Evolutionary conservation across 2,888 invertebrate genomes (phyloP).

Genomic region (Xestia ashworthii): DNA sequence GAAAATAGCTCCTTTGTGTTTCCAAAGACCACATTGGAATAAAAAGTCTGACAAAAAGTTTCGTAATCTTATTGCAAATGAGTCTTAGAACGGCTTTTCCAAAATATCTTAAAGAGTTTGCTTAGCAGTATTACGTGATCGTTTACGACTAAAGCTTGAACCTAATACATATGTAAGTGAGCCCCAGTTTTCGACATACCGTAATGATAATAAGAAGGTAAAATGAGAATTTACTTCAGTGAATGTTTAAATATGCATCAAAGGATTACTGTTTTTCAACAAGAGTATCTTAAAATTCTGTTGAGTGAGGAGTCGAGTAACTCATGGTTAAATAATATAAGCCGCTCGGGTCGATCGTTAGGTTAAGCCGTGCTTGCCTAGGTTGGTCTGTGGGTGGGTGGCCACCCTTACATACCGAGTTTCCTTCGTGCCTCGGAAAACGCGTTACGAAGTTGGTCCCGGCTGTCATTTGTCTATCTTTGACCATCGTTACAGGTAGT

Average conservation of each 20-base stretch:
- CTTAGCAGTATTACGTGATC: conserved; percentile 14
- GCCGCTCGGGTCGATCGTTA: too few species aligned
- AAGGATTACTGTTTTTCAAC: background rate
- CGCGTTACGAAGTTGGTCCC: too few species aligned
- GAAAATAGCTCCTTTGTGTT: background rate
- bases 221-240: background rate
- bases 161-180: conserved; percentile 30
- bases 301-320: too few species aligned
- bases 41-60: conserved; percentile 1
- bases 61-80: conserved; percentile 27
- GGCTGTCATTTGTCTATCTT: too few species aligned
- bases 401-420: too few species aligned
- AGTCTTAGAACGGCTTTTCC: background rate
- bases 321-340: too few species aligned
- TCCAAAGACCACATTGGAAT: background rate
- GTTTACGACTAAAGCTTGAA: background rate
- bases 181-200: background rate
- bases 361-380: too few species aligned
- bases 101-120: conserved; percentile 8
- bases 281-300: background rate
- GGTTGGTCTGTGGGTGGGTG: too few species aligned
- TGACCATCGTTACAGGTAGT: too few species aligned
- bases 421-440: too few species aligned
- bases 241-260: background rate
- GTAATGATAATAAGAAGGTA: background rate